A percentile compares a stretch with the other conserved stretches of the same genome.
These are phyloP conservation scores for Tangara arthus DNA, from an alignment of 2,797 vertebrate genomes.

Conservation along the genomic window DNA sequence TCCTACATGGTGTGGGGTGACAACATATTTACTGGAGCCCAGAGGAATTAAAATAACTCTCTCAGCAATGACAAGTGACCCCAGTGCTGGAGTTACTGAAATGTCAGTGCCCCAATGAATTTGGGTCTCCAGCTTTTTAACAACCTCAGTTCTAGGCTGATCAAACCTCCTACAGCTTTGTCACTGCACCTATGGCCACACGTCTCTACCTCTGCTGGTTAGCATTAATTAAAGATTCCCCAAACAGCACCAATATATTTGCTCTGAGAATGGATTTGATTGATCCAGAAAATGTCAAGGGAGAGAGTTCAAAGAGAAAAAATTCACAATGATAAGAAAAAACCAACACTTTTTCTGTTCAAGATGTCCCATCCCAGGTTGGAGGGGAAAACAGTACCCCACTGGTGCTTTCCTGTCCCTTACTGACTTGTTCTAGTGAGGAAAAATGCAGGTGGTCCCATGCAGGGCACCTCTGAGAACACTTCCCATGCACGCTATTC, in stretches of 20 bases:
- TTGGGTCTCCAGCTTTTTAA: background rate
- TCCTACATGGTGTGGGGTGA: background rate
- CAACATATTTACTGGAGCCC: background rate
- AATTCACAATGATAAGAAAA: background rate
- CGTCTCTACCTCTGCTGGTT: background rate
- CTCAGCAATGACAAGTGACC: background rate
- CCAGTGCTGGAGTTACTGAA: background rate
- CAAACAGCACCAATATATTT: background rate
- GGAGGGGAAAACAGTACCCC: background rate
- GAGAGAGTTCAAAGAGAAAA: background rate
- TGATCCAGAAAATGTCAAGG: background rate
- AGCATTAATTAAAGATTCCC: background rate
- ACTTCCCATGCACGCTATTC: background rate
- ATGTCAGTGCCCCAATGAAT: background rate
- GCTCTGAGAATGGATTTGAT: background rate
- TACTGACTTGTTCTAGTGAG: background rate
- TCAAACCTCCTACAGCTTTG: background rate
- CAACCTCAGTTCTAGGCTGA: background rate
- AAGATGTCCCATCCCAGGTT: background rate
- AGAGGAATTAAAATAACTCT: background rate
- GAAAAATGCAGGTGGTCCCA: background rate
- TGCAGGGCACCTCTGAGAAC: background rate
- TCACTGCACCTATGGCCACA: background rate
- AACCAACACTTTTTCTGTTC: rapidly evolving
- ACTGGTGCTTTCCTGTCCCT: background rate